Evolutionary conservation across 2,113 vertebrate genomes (phyloP).

Genomic region (Dromiciops gliroides): DNA sequence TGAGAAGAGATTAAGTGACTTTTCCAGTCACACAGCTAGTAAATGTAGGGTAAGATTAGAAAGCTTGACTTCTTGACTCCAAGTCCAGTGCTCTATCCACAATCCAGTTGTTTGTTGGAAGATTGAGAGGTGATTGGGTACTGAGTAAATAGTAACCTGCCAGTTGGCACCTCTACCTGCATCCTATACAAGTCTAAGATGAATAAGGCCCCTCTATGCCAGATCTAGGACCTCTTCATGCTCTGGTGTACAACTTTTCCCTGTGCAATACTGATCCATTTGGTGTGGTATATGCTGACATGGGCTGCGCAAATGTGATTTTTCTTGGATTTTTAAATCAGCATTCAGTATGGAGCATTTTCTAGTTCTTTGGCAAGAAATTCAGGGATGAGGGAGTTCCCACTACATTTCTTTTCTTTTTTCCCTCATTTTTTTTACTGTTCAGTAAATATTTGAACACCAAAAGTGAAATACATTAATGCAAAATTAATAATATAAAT

Average conservation of each 20-base stretch:
- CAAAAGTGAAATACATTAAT: conserved; percentile 42
- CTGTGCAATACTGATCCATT: neutral
- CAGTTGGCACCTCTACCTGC: no score
- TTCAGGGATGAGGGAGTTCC: neutral
- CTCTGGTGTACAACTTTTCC: neutral
- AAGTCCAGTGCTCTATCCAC: neutral
- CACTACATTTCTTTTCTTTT: no score
- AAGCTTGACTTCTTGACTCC: neutral
- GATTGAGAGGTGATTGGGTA: neutral
- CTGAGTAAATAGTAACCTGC: no score
- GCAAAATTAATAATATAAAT: conserved; percentile 26
- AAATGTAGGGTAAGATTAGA: neutral
- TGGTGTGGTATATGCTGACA: neutral
- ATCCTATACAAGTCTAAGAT: neutral
- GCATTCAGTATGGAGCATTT: neutral
- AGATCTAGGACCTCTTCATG: neutral
- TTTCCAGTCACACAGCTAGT: neutral
- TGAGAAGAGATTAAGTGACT: no score
- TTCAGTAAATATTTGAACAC: conserved; percentile 34
- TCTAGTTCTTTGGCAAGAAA: neutral
- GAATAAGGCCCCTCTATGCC: neutral
- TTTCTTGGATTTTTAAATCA: neutral
- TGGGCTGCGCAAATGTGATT: neutral
- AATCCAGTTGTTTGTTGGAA: neutral
- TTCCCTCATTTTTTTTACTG: conserved; percentile 4